These are phyloP conservation scores for Aotus griseimembra DNA, from an alignment of 2,797 vertebrate species.

Conservation along the genomic window DNA sequence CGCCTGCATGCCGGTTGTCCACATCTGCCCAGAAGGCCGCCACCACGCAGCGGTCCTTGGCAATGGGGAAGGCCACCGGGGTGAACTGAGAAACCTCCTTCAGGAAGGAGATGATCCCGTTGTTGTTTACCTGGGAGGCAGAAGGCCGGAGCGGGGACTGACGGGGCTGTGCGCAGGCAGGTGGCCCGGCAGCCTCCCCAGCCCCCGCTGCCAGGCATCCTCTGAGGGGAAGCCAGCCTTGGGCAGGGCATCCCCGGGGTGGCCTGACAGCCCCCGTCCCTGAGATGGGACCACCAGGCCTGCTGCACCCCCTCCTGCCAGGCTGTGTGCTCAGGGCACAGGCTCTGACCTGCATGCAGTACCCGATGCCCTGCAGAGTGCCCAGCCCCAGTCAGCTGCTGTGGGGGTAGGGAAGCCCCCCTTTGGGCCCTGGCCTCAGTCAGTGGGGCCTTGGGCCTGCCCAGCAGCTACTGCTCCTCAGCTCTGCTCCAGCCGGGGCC, in stretches of 20 bases:
- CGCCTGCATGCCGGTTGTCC: conserved; percentile 94
- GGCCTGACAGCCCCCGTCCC: neutral
- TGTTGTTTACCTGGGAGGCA: conserved; percentile 96
- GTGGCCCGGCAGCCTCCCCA: neutral
- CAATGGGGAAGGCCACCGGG: conserved; percentile 96
- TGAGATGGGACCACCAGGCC: neutral
- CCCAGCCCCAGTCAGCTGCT: neutral
- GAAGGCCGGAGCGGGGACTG: neutral
- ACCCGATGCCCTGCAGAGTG: rapidly evolving
- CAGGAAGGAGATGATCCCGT: conserved; percentile 97
- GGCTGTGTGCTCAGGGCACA: neutral
- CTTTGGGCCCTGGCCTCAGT: neutral
- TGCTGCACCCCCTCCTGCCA: rapidly evolving
- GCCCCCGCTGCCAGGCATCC: rapidly evolving
- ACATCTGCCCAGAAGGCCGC: conserved; percentile 98
- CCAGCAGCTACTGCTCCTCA: neutral
- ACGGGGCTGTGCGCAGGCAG: neutral
- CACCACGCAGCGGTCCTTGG: conserved; percentile 95
- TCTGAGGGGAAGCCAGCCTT: neutral
- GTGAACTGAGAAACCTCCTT: conserved; percentile 99
- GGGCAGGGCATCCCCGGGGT: neutral
- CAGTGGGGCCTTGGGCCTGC: neutral
- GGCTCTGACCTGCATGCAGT: neutral
- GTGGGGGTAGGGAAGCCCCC: neutral
- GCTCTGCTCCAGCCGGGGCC: too few species aligned